Evolutionary conservation across 2,888 invertebrate genomes (phyloP), one percentile per base, ranked within the genome.

Genomic region (Lithophane leautieri): DNA sequence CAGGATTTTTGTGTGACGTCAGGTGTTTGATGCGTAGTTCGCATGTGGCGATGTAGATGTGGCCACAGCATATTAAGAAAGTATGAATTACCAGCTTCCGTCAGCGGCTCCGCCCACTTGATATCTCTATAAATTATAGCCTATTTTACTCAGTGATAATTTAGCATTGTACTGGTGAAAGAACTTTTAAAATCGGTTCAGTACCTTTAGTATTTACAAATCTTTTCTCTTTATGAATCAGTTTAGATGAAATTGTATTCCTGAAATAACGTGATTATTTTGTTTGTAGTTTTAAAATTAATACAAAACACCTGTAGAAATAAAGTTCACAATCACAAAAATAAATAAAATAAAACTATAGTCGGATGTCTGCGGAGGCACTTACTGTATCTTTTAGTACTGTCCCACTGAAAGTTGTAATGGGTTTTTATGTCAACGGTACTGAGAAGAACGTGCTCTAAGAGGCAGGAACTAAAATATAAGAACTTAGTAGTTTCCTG

Each of bases 351-450:
- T 60, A 40, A 54, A 54, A 40, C 40, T 47, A 25, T 4, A 25
- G 25, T 42, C 19, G 22, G 0, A 28, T 44, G 14, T 56, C 7
- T 61, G n/a, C 19, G 0, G 50, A 54, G 28, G 63, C 78, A 82
- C 67, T 81, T 76, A 40, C 12, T 11, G 9, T 75, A 50, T 16
- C 67, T 60, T 69, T 82, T 63, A 82, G 60, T 66, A 40, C 22
- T 14, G 34, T 58, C 42, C 22, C 40, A 34, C 42, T 66, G 14
- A 73, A 80, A 65, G 63, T 50, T 70, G 34, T 76, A 80, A 80
- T 76, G n/a, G 73, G 19, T 67, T 70, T 78, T 71, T 56, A 73
- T 73, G 72, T 70, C 63, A 70, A 75, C 56, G 12, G 16, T 75
- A 54, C 83, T 56, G 52, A 34, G 68, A 25, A 56, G 8, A 25